Conservation (phyloP, 2,113 vertebrate genomes). For the Alexandromys fortis region DNA sequence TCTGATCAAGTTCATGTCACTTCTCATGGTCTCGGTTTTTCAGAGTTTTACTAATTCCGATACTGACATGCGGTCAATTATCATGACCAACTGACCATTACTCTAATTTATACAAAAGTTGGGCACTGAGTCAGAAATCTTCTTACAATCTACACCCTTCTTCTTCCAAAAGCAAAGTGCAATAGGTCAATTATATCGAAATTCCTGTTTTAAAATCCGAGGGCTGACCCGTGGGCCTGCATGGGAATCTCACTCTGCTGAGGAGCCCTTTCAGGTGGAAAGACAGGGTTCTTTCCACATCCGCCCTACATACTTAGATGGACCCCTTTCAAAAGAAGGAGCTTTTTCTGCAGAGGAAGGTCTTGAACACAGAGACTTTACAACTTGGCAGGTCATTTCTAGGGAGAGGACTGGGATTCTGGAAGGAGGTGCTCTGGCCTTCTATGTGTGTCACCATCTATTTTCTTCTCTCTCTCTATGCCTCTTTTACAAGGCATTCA, state of each 20-base stretch:
- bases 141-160: neutral
- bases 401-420: neutral
- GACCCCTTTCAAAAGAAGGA: conserved; percentile 18
- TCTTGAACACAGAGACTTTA: neutral
- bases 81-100: neutral
- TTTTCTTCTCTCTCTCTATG: conserved; percentile 45
- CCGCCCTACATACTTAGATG: neutral
- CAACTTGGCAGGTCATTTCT: neutral
- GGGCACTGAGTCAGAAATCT: neutral
- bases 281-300: neutral
- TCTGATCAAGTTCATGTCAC: neutral
- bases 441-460: neutral
- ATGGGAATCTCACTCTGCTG: neutral
- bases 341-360: neutral
- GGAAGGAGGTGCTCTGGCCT: neutral
- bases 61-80: neutral
- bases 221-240: neutral
- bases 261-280: neutral
- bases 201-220: conserved; percentile 28
- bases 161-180: neutral
- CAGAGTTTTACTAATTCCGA: neutral
- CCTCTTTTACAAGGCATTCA: conserved; percentile 24
- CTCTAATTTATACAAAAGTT: neutral
- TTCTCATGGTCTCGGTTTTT: neutral
- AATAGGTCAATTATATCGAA: neutral